phyloP scores from a whole-genome alignment of 2,113 vertebrate species.

The Chionodraco myersi region DNA sequence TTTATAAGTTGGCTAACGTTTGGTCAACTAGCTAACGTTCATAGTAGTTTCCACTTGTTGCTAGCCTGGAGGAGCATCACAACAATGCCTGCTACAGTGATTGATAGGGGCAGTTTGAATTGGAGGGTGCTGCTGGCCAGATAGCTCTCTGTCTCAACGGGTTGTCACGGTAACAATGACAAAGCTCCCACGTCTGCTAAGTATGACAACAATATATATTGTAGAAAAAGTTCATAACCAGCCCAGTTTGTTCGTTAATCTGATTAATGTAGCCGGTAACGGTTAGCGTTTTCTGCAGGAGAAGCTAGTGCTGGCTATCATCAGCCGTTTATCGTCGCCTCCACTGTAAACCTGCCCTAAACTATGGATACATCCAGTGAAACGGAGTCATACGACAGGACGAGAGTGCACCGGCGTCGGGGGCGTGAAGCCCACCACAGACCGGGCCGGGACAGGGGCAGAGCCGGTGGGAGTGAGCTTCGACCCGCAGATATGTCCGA shows the following conservation, averaged over 20 bases:
- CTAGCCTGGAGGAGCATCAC: slow-evolving; percentile 57
- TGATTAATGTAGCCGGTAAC: slow-evolving; percentile 25
- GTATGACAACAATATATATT: neutral
- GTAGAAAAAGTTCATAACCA: neutral
- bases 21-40: slow-evolving; percentile 56
- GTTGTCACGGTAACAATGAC: slow-evolving; percentile 19
- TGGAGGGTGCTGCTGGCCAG: neutral
- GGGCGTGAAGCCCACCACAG: slow-evolving; percentile 73
- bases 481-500: slow-evolving; percentile 82
- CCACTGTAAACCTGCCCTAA: slow-evolving; percentile 69
- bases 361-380: slow-evolving; percentile 92
- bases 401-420: slow-evolving; percentile 67
- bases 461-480: slow-evolving; percentile 49
- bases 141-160: neutral
- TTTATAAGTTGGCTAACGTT: slow-evolving; percentile 41
- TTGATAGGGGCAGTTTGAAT: slow-evolving; percentile 4
- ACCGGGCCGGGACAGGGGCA: slow-evolving; percentile 39
- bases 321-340: neutral
- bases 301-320: neutral
- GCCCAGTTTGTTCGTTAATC: slow-evolving; percentile 25
- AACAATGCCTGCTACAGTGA: slow-evolving; percentile 35
- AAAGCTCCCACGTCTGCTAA: neutral
- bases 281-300: slow-evolving; percentile 7
- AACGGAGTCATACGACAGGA: slow-evolving; percentile 82
- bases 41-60: slow-evolving; percentile 64